A percentile compares a stretch with the other conserved stretches of the same genome.
Evolutionary conservation across 2,113 vertebrate species (phyloP).

Genomic region (Cyprinodon brontotheroides): DNA sequence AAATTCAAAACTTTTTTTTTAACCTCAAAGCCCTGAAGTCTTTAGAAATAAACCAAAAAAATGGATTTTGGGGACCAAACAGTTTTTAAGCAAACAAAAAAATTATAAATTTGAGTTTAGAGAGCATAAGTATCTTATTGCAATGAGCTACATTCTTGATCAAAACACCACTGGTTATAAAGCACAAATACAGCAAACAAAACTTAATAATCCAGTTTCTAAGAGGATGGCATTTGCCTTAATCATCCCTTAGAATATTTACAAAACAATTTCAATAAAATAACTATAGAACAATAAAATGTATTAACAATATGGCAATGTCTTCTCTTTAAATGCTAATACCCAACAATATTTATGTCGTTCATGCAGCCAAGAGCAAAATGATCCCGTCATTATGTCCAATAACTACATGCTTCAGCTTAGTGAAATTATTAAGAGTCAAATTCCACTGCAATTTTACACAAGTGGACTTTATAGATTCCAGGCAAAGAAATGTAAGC

Average conservation of each 20-base stretch:
- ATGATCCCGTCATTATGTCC: conserved; percentile 9
- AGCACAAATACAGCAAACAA: background rate
- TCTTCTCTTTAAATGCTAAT: conserved; percentile 21
- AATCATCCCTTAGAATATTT: conserved; percentile 11
- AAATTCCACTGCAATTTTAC: conserved; percentile 36
- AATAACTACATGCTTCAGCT: conserved; percentile 17
- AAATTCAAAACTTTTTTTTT: too few species aligned
- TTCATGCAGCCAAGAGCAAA: conserved; percentile 20
- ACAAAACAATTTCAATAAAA: conserved; percentile 25
- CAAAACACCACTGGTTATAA: background rate
- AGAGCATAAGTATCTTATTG: conserved; percentile 1
- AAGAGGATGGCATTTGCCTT: conserved; percentile 31
- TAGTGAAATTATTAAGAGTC: conserved; percentile 2
- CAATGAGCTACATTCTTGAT: background rate
- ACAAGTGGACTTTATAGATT: conserved; percentile 3
- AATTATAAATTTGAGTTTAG: background rate
- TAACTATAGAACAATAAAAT: conserved; percentile 30
- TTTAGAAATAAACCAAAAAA: background rate
- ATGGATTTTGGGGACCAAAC: background rate
- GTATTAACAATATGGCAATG: conserved; percentile 32
- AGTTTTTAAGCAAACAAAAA: background rate
- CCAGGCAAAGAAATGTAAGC: background rate
- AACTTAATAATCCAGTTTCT: background rate
- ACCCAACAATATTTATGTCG: conserved; percentile 11
- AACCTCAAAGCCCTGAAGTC: too few species aligned